Evolutionary conservation across 1,140 invertebrate species (phyloP).

Genomic region (Chironomus tepperi): DNA sequence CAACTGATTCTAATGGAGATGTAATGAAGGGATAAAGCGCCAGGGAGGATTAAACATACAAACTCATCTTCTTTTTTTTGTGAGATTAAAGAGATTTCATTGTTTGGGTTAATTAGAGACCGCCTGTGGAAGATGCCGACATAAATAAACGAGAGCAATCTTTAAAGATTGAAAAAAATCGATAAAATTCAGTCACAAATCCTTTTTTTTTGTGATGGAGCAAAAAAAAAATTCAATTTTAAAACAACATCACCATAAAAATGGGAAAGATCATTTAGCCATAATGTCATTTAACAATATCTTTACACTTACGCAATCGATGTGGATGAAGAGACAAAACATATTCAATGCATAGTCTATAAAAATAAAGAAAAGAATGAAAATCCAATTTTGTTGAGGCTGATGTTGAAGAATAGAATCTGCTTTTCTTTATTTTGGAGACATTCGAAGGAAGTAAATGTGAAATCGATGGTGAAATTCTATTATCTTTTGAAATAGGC

Average conservation of each 20-base stretch:
- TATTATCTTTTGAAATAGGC: not conserved
- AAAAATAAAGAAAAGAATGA: not conserved
- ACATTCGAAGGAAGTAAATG: not conserved
- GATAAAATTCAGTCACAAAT: constrained; percentile 13
- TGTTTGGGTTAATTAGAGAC: constrained; percentile 20
- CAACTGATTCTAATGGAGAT: not conserved
- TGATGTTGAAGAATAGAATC: not conserved
- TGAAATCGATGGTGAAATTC: constrained; percentile 1
- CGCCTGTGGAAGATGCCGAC: not conserved
- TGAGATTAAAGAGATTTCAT: not conserved
- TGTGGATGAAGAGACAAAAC: not conserved
- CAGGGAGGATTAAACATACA: constrained; percentile 14
- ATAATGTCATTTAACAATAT: constrained; percentile 22
- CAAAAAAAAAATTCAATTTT: constrained; percentile 20
- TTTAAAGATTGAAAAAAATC: constrained; percentile 21
- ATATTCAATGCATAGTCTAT: not conserved
- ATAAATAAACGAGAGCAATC: not conserved
- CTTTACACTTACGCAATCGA: not conserved
- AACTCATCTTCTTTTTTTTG: not conserved
- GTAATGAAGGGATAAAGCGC: constrained; percentile 22
- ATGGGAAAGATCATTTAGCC: constrained; percentile 1
- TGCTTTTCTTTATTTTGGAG: too few species aligned
- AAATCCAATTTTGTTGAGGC: constrained; percentile 20
- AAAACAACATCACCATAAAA: constrained; percentile 19
- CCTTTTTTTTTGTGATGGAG: not conserved